These are phyloP conservation scores for Nansenia antarctica DNA, from an alignment of 2,113 vertebrate genomes.

Conservation along the genomic window DNA sequence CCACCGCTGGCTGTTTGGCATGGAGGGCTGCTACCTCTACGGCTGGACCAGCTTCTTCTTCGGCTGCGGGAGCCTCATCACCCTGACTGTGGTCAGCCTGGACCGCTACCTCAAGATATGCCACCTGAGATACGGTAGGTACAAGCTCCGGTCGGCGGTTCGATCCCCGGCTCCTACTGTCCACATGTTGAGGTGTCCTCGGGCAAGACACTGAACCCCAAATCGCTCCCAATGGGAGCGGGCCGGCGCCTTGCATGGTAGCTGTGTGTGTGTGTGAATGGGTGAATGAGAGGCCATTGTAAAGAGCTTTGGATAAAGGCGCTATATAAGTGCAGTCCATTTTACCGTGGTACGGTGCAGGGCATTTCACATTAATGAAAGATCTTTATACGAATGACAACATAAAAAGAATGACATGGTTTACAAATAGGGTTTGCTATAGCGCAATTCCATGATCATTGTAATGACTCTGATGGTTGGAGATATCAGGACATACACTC, in stretches of 20 bases:
- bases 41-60: constrained; percentile 97
- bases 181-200: no score
- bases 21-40: constrained; percentile 89
- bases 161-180: no score
- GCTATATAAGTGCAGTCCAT: no score
- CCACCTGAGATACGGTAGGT: constrained; percentile 87
- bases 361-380: not conserved
- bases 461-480: not conserved
- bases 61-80: constrained; percentile 92
- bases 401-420: no score
- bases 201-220: no score
- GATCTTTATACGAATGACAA: not conserved
- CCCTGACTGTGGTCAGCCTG: constrained; percentile 92
- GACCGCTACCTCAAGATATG: constrained; percentile 97
- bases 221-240: no score
- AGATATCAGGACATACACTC: not conserved
- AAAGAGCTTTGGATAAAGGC: no score
- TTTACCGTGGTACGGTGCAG: no score
- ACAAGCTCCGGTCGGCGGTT: not conserved
- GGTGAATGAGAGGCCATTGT: no score
- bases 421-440: no score
- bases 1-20: constrained; percentile 94
- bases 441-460: not conserved
- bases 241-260: no score
- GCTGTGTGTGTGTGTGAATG: no score